Conservation (phyloP, 37 sponge, comb jelly and placozoan genomes). For the Halisarca cf. caerulea region DNA sequence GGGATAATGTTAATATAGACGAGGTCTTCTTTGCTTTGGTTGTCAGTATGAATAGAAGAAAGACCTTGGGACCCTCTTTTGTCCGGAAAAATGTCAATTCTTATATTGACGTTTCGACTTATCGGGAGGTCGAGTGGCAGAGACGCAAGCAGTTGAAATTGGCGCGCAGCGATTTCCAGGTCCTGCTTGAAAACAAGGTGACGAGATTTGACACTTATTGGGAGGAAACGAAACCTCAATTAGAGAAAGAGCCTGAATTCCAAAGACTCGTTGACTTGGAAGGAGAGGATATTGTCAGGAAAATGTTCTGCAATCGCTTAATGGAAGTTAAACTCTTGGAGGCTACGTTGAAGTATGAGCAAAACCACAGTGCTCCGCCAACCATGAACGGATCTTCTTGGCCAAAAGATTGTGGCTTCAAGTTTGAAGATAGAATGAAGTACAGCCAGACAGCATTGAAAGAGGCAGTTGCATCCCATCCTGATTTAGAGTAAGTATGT, state of each 20-base stretch:
- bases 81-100: not conserved
- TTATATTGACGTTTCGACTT: not conserved
- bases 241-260: slow-evolving; percentile 47
- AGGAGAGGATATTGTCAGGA: slow-evolving; percentile 46
- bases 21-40: slow-evolving; percentile 60
- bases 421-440: slow-evolving; percentile 31
- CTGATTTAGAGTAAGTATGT: slow-evolving; percentile 68
- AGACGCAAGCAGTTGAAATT: slow-evolving; percentile 38
- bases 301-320: slow-evolving; percentile 66
- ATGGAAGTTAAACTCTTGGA: slow-evolving; percentile 76
- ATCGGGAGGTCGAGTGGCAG: slow-evolving; percentile 32
- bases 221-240: slow-evolving; percentile 30
- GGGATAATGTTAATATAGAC: slow-evolving; percentile 62
- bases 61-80: not conserved
- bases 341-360: slow-evolving; percentile 31
- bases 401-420: not conserved
- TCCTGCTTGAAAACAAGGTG: slow-evolving; percentile 25
- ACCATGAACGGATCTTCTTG: not conserved
- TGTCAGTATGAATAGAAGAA: slow-evolving; percentile 26
- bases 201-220: slow-evolving; percentile 40
- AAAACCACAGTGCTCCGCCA: not conserved
- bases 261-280: slow-evolving; percentile 31
- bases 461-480: slow-evolving; percentile 60
- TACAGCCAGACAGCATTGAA: slow-evolving; percentile 50
- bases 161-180: slow-evolving; percentile 48